Evolutionary conservation across 2,888 invertebrate genomes (phyloP), one percentile per base, ranked within the genome.

Genomic region (Tenthredo livida): DNA sequence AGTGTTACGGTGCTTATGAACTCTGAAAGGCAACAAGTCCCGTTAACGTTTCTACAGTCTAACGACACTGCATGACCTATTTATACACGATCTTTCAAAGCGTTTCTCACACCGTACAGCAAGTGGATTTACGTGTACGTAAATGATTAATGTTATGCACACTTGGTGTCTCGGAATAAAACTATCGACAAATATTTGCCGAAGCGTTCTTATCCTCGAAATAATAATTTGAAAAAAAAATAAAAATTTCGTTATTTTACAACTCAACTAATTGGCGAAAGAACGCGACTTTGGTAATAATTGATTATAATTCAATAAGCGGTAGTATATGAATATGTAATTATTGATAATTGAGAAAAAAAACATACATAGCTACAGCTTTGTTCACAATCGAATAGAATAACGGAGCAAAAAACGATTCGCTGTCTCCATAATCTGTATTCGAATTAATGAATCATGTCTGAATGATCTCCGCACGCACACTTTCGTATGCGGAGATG

Each of bases 1-100:
- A 83, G 83, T 83, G 83, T 83, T 83, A 83, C 83, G 50, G 17
- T 70, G 70, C 15, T 67, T 61, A 61, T 25, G 33, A 29, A 70
- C 21, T 67, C 40, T 80, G 80, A 61, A 61, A 80, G 80, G 80
- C 83, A 70, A 29, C 83, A 83, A 47, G 83, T 83, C 70, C 83
- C 83, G 83, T 83, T 83, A 83, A 58, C 67, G n/a, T 67, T 67
- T 61, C 61, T 80, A 40, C 54, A 21, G 37, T 29, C 17, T 17
- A 77, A 77, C 54, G 50, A 50, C 54, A 80, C 61, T 21, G 43
- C 72, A 29, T 43, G 80, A 80, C 80, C 80, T 50, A n/a, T 80
- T 80, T 80, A 17, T 21, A 37, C 21, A 37, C 37, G 61, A 80
- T 40, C 80, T 80, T 61, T 40, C 50, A 33, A 58, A 61, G 37